Evolutionary conservation across 2,888 invertebrate genomes (phyloP).

Genomic region (Idaea straminata): DNA sequence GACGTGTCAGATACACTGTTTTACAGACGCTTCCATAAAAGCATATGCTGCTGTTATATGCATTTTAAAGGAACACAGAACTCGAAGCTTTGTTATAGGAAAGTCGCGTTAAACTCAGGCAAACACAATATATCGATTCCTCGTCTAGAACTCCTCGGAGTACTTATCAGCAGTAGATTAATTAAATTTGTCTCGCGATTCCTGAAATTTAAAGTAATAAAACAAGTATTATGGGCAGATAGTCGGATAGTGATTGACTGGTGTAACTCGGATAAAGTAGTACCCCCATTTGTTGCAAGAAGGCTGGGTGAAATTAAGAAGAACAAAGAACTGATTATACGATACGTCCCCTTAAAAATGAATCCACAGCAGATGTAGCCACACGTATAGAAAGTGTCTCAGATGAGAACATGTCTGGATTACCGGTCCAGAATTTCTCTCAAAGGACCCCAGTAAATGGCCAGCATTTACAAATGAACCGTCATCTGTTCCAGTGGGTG

Average conservation of each 20-base stretch:
- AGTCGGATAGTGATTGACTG: conserved; percentile 9
- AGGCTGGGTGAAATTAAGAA: conserved; percentile 5
- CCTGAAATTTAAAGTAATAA: neutral
- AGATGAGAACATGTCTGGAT: neutral
- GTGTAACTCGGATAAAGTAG: conserved; percentile 8
- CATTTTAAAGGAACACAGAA: neutral
- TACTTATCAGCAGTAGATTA: conserved; percentile 12
- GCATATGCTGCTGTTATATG: conserved; percentile 2
- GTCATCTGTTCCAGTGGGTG: neutral
- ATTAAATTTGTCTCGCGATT: conserved; percentile 9
- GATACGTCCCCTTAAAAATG: conserved; percentile 6
- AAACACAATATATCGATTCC: conserved; percentile 13
- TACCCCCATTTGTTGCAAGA: conserved; percentile 6
- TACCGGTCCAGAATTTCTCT: conserved; percentile 8
- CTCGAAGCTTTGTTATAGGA: conserved; percentile 19
- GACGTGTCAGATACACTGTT: conserved; percentile 8
- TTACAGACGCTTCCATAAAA: neutral
- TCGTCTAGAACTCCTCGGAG: conserved; percentile 9
- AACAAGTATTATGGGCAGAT: conserved; percentile 6
- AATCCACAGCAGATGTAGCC: conserved; percentile 12
- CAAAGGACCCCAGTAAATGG: neutral
- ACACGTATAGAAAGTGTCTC: neutral
- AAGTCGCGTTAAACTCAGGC: conserved; percentile 18
- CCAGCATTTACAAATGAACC: neutral
- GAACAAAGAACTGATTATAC: conserved; percentile 5